Percentiles rank a stretch among this genome's conserved stretches.
Evolutionary conservation across 2,888 invertebrate genomes (phyloP).

Genomic region (Vesta saturnalis): DNA sequence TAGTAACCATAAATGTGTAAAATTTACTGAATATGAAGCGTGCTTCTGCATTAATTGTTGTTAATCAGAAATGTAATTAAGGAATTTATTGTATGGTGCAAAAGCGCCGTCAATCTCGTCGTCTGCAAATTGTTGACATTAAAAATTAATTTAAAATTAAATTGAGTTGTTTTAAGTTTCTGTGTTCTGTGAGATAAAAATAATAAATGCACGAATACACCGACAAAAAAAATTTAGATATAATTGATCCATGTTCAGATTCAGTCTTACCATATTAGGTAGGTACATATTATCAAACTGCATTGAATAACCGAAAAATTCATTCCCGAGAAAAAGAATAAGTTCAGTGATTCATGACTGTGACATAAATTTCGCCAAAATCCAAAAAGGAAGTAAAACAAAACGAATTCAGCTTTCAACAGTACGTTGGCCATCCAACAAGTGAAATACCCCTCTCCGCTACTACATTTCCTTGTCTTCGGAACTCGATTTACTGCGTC

Average conservation of each 20-base stretch:
- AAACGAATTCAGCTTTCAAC: conserved; percentile 42
- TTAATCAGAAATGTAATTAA: conserved; percentile 2
- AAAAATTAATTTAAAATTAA: not conserved
- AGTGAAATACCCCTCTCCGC: conserved; percentile 41
- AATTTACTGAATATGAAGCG: conserved; percentile 6
- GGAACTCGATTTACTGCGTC: conserved; percentile 56
- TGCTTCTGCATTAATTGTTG: conserved; percentile 10
- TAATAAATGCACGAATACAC: not conserved
- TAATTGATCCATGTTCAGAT: conserved; percentile 12
- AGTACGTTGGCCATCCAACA: conserved; percentile 39
- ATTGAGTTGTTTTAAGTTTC: not conserved
- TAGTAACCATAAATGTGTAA: conserved; percentile 11
- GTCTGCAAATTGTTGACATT: not conserved
- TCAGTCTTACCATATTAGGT: conserved; percentile 19
- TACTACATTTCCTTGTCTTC: conserved; percentile 45
- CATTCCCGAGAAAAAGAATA: conserved; percentile 46
- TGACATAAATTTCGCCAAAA: conserved; percentile 51
- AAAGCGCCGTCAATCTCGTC: not conserved
- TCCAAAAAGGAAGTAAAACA: conserved; percentile 50
- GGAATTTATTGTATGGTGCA: not conserved
- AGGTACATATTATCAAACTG: conserved; percentile 20
- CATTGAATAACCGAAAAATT: conserved; percentile 28
- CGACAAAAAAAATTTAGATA: not conserved
- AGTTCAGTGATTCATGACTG: conserved; percentile 54
- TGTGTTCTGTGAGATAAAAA: conserved; percentile 2